These are phyloP conservation scores for Chromobotia macracanthus DNA, from an alignment of 2,797 vertebrate genomes.

Conservation along the genomic window DNA sequence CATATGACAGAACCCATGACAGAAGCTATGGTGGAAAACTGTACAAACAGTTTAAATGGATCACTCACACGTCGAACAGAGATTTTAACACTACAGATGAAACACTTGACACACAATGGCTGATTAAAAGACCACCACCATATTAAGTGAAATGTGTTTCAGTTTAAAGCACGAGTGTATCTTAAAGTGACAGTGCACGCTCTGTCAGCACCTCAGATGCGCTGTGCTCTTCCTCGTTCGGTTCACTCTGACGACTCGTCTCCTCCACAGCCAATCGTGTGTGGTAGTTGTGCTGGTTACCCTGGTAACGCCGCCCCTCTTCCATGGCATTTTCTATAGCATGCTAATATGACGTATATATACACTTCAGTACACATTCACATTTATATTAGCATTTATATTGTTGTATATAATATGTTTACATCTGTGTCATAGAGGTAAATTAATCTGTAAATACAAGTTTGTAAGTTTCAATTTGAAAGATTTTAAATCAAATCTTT, in stretches of 20 bases:
- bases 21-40: neutral
- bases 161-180: too few species aligned
- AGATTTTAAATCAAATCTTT: too few species aligned
- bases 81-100: conserved; percentile 31
- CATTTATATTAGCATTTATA: neutral
- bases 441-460: too few species aligned
- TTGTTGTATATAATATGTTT: too few species aligned
- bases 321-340: conserved; percentile 83
- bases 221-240: conserved; percentile 86
- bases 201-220: conserved; percentile 85
- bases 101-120: conserved; percentile 14
- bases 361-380: conserved; percentile 20
- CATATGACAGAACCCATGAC: too few species aligned
- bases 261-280: conserved; percentile 92
- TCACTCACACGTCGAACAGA: conserved; percentile 4
- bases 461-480: too few species aligned
- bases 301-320: conserved; percentile 85
- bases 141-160: neutral
- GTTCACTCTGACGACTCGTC: conserved; percentile 86
- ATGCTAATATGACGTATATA: conserved; percentile 73
- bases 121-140: neutral
- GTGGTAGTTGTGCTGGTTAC: conserved; percentile 91
- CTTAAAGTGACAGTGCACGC: neutral
- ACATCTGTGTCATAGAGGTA: too few species aligned
- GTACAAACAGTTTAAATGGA: neutral